phyloP scores from a whole-genome alignment of 2,888 invertebrate species.

The Chirona hameri region DNA sequence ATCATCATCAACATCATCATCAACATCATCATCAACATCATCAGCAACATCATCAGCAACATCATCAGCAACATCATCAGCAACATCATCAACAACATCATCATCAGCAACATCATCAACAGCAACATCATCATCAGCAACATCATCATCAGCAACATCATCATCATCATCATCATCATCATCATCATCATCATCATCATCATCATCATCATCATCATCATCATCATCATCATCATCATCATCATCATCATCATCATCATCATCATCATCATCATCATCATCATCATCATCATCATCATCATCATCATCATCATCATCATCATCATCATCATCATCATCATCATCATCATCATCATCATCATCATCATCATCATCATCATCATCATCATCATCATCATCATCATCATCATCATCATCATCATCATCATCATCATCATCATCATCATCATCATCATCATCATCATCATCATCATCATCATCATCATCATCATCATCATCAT shows the following conservation, averaged over 20 bases:
- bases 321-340: constrained; percentile 1
- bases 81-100: too few relatives aligned
- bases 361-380: constrained; percentile 22
- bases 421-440: background rate
- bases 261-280: constrained; percentile 22
- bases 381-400: background rate
- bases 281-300: constrained; percentile 22
- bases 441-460: constrained; percentile 2
- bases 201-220: constrained; percentile 22
- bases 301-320: background rate
- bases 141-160: too few relatives aligned
- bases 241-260: constrained; percentile 22
- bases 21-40: too few relatives aligned
- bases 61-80: too few relatives aligned
- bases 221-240: constrained; percentile 22
- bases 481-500: constrained; percentile 22
- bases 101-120: too few relatives aligned
- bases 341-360: constrained; percentile 5
- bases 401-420: background rate
- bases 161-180: constrained; percentile 22
- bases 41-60: too few relatives aligned
- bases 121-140: too few relatives aligned
- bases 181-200: constrained; percentile 22
- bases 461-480: constrained; percentile 22
- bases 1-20: constrained; percentile 10